Evolutionary conservation across 2,888 invertebrate species (phyloP).

Genomic region (Ichneumoninae sp.): DNA sequence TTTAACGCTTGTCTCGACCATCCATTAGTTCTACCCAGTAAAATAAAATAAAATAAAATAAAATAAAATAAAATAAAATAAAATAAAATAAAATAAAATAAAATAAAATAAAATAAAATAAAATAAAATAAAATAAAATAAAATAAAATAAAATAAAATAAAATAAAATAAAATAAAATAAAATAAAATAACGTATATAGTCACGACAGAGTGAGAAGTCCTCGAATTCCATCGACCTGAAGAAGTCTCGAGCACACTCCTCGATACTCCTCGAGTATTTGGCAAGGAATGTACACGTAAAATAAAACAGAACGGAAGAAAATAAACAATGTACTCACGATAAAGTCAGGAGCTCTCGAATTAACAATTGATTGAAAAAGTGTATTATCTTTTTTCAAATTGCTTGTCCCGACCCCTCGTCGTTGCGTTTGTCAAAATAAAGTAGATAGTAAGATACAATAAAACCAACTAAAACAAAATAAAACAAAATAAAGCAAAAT

Average conservation of each 20-base stretch:
- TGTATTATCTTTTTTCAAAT: too few relatives aligned
- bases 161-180: not conserved
- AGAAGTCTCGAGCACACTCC: not conserved
- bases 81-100: too few relatives aligned
- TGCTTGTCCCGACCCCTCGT: not conserved
- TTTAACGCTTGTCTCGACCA: too few relatives aligned
- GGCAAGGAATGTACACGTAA: not conserved
- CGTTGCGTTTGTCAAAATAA: not conserved
- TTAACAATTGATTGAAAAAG: not conserved
- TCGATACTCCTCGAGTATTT: too few relatives aligned
- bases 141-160: not conserved
- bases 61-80: too few relatives aligned
- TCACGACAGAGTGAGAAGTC: not conserved
- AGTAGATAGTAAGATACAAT: not conserved
- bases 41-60: too few relatives aligned
- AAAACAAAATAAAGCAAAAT: not conserved
- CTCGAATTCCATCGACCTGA: not conserved
- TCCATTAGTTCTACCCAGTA: not conserved
- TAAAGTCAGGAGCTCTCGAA: not conserved
- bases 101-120: not conserved
- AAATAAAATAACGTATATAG: not conserved
- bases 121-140: not conserved
- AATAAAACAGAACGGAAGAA: not conserved
- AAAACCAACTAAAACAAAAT: too few relatives aligned
- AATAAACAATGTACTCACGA: not conserved